phyloP scores from a whole-genome alignment of 2,888 invertebrate species.

The Metopia argyrocephala region DNA sequence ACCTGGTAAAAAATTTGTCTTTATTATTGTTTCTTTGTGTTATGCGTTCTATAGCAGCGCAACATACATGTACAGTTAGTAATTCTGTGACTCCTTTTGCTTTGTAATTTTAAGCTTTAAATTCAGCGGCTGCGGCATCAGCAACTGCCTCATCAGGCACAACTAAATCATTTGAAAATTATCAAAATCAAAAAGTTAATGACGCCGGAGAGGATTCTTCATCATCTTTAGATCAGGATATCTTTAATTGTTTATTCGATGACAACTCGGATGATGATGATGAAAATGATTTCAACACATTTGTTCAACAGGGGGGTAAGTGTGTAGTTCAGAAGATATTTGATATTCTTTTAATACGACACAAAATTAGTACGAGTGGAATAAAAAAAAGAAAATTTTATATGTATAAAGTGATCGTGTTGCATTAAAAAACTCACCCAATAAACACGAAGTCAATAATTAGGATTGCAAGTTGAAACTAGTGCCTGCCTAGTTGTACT shows the following conservation, averaged over 20 bases:
- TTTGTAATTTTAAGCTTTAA: constrained; percentile 60
- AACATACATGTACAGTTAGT: constrained; percentile 42
- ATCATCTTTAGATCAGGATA: constrained; percentile 73
- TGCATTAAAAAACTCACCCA: no score
- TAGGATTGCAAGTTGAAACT: no score
- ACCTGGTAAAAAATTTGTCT: constrained; percentile 70
- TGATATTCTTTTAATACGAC: no score
- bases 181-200: constrained; percentile 17
- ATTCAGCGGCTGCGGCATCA: constrained; percentile 47
- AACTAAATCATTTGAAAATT: constrained; percentile 19
- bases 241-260: constrained; percentile 73
- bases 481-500: no score
- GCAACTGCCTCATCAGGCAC: constrained; percentile 21
- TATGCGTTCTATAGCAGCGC: constrained; percentile 19
- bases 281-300: constrained; percentile 43
- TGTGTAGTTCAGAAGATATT: background rate
- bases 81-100: constrained; percentile 39
- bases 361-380: no score
- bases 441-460: no score
- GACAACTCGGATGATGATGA: constrained; percentile 71
- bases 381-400: no score
- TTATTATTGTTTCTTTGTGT: constrained; percentile 7
- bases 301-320: constrained; percentile 30
- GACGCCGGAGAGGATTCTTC: constrained; percentile 69
- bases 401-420: no score